Evolutionary conservation across 2,797 vertebrate species (phyloP).

Genomic region (Etheostoma nigrum): DNA sequence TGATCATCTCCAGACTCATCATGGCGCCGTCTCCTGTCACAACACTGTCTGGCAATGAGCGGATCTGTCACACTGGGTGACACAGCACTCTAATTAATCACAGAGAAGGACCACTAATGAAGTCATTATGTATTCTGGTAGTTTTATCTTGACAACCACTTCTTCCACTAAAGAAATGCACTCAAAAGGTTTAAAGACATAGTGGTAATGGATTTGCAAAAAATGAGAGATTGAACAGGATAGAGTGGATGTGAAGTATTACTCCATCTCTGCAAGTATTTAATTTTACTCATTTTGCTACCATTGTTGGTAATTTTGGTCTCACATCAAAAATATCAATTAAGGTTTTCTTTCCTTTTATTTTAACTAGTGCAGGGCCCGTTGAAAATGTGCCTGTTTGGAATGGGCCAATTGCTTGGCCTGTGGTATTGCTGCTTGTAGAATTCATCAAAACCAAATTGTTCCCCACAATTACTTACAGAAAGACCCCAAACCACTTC

Average conservation of each 20-base stretch:
- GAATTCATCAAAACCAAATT: too few species aligned
- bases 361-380: background rate
- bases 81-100: slow-evolving; percentile 76
- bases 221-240: slow-evolving; percentile 21
- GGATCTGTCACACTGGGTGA: slow-evolving; percentile 75
- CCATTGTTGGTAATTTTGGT: slow-evolving; percentile 18
- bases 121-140: slow-evolving; percentile 75
- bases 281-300: slow-evolving; percentile 5
- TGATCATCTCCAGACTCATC: slow-evolving; percentile 61
- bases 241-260: background rate
- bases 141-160: slow-evolving; percentile 68
- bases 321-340: background rate
- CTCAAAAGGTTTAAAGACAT: slow-evolving; percentile 52
- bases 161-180: slow-evolving; percentile 49
- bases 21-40: slow-evolving; percentile 61
- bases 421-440: too few species aligned
- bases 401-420: too few species aligned
- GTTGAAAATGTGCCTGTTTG: too few species aligned
- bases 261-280: slow-evolving; percentile 25
- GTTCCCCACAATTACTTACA: too few species aligned
- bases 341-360: slow-evolving; percentile 1
- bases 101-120: slow-evolving; percentile 76
- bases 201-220: slow-evolving; percentile 39
- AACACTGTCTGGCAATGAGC: slow-evolving; percentile 66
- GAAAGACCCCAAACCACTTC: too few species aligned